Percentiles rank a stretch among this genome's conserved stretches.
These are phyloP conservation scores for Callospermophilus lateralis DNA, from an alignment of 2,113 vertebrate species.

Conservation along the genomic window DNA sequence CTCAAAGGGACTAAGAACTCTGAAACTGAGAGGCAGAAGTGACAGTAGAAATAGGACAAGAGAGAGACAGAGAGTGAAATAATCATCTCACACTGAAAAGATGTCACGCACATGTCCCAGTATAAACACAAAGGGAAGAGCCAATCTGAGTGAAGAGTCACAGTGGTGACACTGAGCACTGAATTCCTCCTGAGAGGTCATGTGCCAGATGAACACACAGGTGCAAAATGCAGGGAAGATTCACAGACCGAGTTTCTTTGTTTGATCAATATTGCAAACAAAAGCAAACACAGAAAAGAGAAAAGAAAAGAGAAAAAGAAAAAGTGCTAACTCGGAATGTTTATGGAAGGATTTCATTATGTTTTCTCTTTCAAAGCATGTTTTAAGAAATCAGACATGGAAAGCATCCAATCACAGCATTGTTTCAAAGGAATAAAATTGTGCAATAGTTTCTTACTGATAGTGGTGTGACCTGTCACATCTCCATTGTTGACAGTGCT, in stretches of 20 bases:
- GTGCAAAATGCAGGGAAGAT: not conserved
- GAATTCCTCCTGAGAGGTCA: not conserved
- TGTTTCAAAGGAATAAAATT: not conserved
- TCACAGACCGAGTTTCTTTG: constrained; percentile 7
- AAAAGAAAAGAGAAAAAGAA: not conserved
- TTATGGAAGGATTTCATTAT: not conserved
- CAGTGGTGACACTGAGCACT: not conserved
- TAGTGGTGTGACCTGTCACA: not conserved
- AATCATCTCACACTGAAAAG: constrained; percentile 53
- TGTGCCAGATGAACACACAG: not conserved
- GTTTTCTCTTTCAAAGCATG: not conserved
- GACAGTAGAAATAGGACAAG: constrained; percentile 15
- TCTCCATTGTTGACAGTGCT: not conserved
- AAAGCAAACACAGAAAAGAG: not conserved
- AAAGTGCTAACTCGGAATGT: not conserved
- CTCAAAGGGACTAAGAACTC: constrained; percentile 39
- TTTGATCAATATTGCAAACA: not conserved
- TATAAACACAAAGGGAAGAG: constrained; percentile 36
- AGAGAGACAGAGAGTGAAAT: constrained; percentile 37
- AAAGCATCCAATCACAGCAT: not conserved
- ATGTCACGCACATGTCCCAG: constrained; percentile 14
- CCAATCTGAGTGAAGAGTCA: constrained; percentile 50
- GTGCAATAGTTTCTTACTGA: not conserved
- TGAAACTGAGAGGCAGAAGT: constrained; percentile 45
- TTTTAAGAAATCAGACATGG: not conserved